Evolutionary conservation across 30 jellyfish, hydroid and myxozoan species (phyloP).

Genomic region (Pseudorhiza aurosa): DNA sequence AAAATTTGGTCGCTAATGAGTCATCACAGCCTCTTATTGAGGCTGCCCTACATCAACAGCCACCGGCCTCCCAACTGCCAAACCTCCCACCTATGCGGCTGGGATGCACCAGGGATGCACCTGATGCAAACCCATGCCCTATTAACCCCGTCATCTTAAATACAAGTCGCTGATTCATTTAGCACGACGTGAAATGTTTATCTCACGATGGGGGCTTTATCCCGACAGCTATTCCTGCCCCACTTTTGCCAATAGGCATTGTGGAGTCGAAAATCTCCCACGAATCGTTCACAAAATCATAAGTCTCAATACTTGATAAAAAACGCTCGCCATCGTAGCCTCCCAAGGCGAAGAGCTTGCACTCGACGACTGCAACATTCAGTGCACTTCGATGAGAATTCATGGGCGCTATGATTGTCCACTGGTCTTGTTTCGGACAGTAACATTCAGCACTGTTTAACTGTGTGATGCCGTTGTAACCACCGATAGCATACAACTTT

Average conservation of each 20-base stretch:
- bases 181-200: background rate
- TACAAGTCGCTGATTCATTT: no score
- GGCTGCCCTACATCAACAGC: no score
- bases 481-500: constrained; percentile 92
- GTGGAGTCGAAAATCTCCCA: constrained; percentile 61
- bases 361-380: constrained; percentile 77
- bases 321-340: constrained; percentile 91
- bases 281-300: constrained; percentile 55
- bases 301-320: constrained; percentile 75
- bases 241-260: constrained; percentile 84
- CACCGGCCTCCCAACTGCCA: no score
- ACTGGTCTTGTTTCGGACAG: constrained; percentile 71
- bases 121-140: no score
- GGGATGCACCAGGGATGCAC: no score
- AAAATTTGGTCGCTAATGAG: no score
- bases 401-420: constrained; percentile 92
- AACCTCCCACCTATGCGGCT: no score
- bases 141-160: no score
- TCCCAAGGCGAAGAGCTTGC: constrained; percentile 83
- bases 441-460: constrained; percentile 94
- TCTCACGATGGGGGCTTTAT: constrained; percentile 58
- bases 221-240: constrained; percentile 97
- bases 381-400: constrained; percentile 89
- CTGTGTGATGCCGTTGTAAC: constrained; percentile 96
- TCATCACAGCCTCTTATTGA: no score